phyloP scores from a whole-genome alignment of 1,140 invertebrate species.

The Anastrepha obliqua region DNA sequence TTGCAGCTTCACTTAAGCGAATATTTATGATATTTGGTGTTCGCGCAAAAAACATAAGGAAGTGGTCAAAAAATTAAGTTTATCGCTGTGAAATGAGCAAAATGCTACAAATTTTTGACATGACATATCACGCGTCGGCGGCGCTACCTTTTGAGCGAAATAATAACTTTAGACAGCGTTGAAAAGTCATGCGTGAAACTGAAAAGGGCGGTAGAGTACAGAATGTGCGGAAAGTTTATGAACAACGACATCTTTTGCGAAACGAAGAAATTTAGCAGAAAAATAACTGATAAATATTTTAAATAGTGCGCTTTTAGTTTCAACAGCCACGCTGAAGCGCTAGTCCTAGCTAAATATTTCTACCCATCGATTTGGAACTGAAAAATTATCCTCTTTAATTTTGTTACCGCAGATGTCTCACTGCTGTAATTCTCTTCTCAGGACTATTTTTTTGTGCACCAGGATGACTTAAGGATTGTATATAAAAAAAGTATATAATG shows the following conservation, averaged over 20 bases:
- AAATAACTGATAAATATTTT: too few relatives aligned
- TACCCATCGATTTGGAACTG: too few relatives aligned
- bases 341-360: too few relatives aligned
- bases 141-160: conserved; percentile 19
- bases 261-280: too few relatives aligned
- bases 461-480: too few relatives aligned
- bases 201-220: background rate
- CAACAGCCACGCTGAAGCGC: too few relatives aligned
- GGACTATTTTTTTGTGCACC: too few relatives aligned
- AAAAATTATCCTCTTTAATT: too few relatives aligned
- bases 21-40: conserved; percentile 9
- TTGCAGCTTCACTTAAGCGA: background rate
- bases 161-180: background rate
- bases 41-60: conserved; percentile 11
- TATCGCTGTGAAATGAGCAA: conserved; percentile 51
- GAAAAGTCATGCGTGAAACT: conserved; percentile 21
- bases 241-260: background rate
- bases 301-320: too few relatives aligned
- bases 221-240: background rate
- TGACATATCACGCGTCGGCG: background rate
- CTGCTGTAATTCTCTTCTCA: too few relatives aligned
- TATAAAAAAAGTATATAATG: too few relatives aligned
- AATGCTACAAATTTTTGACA: conserved; percentile 49
- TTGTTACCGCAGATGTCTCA: too few relatives aligned
- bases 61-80: conserved; percentile 1